Evolutionary conservation across 2,888 invertebrate species (phyloP).

Genomic region (Pollenia amentaria): DNA sequence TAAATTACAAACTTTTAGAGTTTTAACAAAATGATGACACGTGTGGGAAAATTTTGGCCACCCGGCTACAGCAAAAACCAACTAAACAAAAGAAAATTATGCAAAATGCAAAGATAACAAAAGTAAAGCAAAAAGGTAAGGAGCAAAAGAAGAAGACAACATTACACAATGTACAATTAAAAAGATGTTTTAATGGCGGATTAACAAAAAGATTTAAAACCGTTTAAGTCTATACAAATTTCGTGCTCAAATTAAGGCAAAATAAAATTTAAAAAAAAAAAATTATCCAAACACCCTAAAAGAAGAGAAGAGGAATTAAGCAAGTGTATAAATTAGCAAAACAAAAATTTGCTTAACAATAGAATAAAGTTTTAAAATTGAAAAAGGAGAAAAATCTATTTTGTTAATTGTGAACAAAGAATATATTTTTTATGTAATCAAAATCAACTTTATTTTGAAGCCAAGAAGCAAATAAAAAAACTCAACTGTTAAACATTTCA

Average conservation of each 20-base stretch:
- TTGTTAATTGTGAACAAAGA: constrained; percentile 1
- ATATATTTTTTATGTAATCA: constrained; percentile 7
- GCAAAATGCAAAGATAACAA: constrained; percentile 19
- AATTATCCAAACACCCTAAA: neutral
- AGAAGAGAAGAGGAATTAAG: neutral
- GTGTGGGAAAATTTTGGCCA: constrained; percentile 61
- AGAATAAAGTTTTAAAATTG: neutral
- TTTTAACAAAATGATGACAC: constrained; percentile 68
- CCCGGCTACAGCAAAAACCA: neutral
- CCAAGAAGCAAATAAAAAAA: neutral
- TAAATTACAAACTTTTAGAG: constrained; percentile 50
- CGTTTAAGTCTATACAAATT: constrained; percentile 3
- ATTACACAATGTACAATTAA: constrained; percentile 65
- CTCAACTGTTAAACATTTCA: neutral
- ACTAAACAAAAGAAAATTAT: constrained; percentile 57
- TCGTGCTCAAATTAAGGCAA: constrained; percentile 25
- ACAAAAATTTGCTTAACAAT: constrained; percentile 29
- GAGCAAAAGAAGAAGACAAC: neutral
- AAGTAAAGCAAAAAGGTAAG: neutral
- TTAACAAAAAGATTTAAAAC: constrained; percentile 38
- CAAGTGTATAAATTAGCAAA: constrained; percentile 40
- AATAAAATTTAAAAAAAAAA: neutral
- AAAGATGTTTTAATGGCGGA: constrained; percentile 58
- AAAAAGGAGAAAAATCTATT: neutral
- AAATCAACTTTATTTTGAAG: neutral